Base-by-base conservation (phyloP, 1,140 invertebrate genomes). In the Heliconius himera region DNA sequence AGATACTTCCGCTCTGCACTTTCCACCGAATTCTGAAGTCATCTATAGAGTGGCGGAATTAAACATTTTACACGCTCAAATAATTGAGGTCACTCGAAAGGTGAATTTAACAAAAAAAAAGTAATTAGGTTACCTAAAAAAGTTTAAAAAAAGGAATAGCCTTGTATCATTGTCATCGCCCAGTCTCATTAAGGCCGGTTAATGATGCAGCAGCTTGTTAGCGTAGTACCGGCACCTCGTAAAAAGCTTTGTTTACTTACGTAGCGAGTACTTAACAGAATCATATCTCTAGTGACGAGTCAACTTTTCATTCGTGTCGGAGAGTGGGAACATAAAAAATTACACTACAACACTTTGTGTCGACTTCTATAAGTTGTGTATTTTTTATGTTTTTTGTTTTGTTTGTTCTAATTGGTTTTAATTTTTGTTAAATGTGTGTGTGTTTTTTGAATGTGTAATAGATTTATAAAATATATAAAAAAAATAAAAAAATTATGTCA, bases 171-270 rank as follows among this genome's bases (percentile, higher is more conserved):
- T 72, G 70, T 72, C 70, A 72, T 72, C 70, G 20, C 70, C 38
- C 33, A 72, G 70, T 38, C 79, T 81, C 79, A 77, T 81, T 81
- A 81, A 76, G 41, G 70, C 49, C 71, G 29, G 75, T 81, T 81
- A 81, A 81, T 80, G 79, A 80, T 81, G 72, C 76, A 81, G 72
- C 75, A 81, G 79, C 79, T 81, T 81, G 79, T 81, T 81, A 81
- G 79, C 75, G 79, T 77, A 56, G 60, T 77, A 66, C 71, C 72
- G 56, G 76, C 79, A 70, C 79, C 79, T 81, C 79, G 76, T 81
- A 77, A 77, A 80, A 74, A 72, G 74, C 74, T 70, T 77, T 77
- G 38, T 74, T 74, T 74, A 60, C 56, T 71, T 71, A 71, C 70
- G 29, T 71, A 71, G 70, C 70, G 8, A 33, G 29, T 71, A 71